These are phyloP conservation scores for Phoebastria nigripes DNA, from an alignment of 2,797 vertebrate genomes.

Conservation along the genomic window DNA sequence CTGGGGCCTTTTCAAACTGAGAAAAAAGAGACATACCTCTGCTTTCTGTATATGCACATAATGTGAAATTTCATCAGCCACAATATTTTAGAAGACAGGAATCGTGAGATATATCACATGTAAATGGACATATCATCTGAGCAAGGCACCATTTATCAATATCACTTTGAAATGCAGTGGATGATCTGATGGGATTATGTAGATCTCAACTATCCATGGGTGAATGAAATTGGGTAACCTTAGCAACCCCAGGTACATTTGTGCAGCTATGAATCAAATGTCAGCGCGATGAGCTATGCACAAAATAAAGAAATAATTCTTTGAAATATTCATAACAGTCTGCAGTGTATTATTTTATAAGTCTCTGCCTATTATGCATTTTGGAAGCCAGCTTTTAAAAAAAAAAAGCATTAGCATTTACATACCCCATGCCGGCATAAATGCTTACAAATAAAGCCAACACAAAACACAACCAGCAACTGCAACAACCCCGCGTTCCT, in stretches of 20 bases:
- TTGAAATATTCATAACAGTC: slow-evolving; percentile 75
- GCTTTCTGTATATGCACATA: slow-evolving; percentile 66
- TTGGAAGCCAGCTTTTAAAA: slow-evolving; percentile 53
- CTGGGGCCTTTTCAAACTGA: slow-evolving; percentile 37
- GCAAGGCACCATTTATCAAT: slow-evolving; percentile 93
- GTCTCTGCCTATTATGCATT: slow-evolving; percentile 66
- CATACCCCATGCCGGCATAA: background rate
- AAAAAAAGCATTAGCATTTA: slow-evolving; percentile 49
- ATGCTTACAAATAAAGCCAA: slow-evolving; percentile 39
- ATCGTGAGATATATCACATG: slow-evolving; percentile 95
- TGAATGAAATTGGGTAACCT: slow-evolving; percentile 96
- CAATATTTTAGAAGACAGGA: slow-evolving; percentile 81
- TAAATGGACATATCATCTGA: slow-evolving; percentile 95
- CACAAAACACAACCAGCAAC: background rate
- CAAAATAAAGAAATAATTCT: slow-evolving; percentile 77
- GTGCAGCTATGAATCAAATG: slow-evolving; percentile 77
- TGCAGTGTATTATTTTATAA: slow-evolving; percentile 73
- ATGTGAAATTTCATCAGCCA: slow-evolving; percentile 76
- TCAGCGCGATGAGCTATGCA: slow-evolving; percentile 64
- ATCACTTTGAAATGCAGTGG: slow-evolving; percentile 86
- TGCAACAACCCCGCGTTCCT: background rate
- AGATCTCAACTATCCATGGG: slow-evolving; percentile 92
- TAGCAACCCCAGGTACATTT: slow-evolving; percentile 93
- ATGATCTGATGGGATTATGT: slow-evolving; percentile 97
- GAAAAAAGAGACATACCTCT: slow-evolving; percentile 26